Conservation (phyloP, 2,113 vertebrate species). For the Brachypteracias leptosomus region DNA sequence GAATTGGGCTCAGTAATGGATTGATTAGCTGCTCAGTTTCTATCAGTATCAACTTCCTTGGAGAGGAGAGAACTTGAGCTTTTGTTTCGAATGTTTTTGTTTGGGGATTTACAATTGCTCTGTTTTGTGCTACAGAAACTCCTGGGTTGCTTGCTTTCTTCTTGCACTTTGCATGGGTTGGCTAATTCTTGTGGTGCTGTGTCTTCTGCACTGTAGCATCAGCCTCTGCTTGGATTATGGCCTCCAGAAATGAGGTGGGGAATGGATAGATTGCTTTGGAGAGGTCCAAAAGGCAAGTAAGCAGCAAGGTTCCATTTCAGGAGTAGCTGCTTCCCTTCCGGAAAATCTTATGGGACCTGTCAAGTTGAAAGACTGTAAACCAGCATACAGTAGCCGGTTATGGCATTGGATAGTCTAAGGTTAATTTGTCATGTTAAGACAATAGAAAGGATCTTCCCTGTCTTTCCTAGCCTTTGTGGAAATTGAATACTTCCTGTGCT, state of each 20-base stretch:
- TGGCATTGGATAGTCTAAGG: neutral
- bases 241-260: neutral
- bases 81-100: neutral
- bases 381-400: accelerated
- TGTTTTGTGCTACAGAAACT: neutral
- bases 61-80: neutral
- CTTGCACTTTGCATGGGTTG: neutral
- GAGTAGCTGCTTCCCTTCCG: neutral
- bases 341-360: neutral
- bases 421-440: neutral
- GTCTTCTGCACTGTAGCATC: neutral
- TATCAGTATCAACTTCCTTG: neutral
- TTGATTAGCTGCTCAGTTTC: neutral
- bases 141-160: neutral
- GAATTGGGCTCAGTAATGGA: neutral
- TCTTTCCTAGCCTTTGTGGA: neutral
- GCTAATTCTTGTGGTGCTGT: neutral
- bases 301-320: neutral
- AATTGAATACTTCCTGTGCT: neutral
- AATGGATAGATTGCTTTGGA: neutral
- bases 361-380: neutral
- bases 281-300: neutral
- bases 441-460: neutral
- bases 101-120: neutral
- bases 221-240: neutral